Evolutionary conservation across 1,140 invertebrate species (phyloP).

Genomic region (Drosophila triauraria): DNA sequence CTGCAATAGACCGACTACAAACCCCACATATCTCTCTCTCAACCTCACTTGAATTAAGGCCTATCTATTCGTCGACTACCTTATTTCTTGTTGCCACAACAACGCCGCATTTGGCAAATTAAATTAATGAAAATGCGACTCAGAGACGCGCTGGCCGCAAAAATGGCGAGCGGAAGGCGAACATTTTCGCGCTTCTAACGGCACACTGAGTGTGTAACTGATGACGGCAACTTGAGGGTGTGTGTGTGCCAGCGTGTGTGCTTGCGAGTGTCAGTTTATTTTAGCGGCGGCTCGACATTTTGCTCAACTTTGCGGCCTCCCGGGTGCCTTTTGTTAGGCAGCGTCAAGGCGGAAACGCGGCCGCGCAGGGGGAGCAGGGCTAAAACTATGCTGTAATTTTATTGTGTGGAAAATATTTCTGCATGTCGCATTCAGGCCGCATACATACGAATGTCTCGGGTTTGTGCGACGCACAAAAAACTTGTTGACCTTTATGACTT

Average conservation of each 20-base stretch:
- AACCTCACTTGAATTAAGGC: not conserved
- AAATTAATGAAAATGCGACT: slow-evolving; percentile 68
- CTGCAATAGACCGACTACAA: too few species aligned
- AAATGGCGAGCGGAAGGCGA: slow-evolving; percentile 51
- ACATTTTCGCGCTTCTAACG: slow-evolving; percentile 48
- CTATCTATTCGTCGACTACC: not conserved
- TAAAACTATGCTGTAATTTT: slow-evolving; percentile 63
- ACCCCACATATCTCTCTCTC: too few species aligned
- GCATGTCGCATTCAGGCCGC: slow-evolving; percentile 37
- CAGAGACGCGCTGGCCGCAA: slow-evolving; percentile 20
- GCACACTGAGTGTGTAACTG: slow-evolving; percentile 12
- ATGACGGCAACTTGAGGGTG: not conserved
- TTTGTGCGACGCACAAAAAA: slow-evolving; percentile 7
- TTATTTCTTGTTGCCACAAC: not conserved
- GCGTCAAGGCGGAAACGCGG: slow-evolving; percentile 48
- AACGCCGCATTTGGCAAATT: slow-evolving; percentile 58
- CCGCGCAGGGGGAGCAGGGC: not conserved
- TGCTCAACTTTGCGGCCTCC: slow-evolving; percentile 50
- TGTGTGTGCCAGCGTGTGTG: not conserved
- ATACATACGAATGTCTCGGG: slow-evolving; percentile 5
- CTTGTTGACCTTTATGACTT: slow-evolving; percentile 46
- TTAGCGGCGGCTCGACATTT: slow-evolving; percentile 47
- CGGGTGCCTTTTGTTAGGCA: slow-evolving; percentile 54
- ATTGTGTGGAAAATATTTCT: slow-evolving; percentile 62
- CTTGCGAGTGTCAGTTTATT: slow-evolving; percentile 40